Evolutionary conservation across 2,113 vertebrate species (phyloP).

Genomic region (Collichthys lucidus): DNA sequence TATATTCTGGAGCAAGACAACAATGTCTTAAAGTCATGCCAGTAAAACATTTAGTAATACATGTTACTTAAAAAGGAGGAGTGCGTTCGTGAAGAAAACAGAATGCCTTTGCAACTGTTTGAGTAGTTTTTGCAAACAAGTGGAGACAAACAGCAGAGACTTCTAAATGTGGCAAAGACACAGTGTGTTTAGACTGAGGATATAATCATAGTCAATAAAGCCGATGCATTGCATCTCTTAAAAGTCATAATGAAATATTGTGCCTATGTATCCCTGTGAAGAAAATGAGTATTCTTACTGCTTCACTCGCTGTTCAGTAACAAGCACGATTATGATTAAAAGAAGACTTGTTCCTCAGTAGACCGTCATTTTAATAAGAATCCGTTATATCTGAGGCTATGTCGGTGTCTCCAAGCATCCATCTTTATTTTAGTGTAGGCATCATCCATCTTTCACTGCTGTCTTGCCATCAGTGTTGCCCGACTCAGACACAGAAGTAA

Average conservation of each 20-base stretch:
- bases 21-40: not conserved
- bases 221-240: not conserved
- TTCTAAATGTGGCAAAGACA: not conserved
- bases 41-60: not conserved
- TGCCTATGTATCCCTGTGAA: not conserved
- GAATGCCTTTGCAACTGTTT: slow-evolving; percentile 1
- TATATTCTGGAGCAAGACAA: not conserved
- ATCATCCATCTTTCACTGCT: slow-evolving; percentile 21
- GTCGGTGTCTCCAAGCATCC: not conserved
- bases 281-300: not conserved
- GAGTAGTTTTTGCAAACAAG: not conserved
- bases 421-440: not conserved
- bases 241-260: not conserved
- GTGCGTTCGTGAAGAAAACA: not conserved
- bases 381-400: not conserved
- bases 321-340: not conserved
- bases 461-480: slow-evolving; percentile 2
- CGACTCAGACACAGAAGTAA: slow-evolving; percentile 4
- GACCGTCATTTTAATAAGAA: no score
- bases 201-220: not conserved
- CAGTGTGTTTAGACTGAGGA: not conserved
- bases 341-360: not conserved
- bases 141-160: not conserved
- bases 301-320: not conserved
- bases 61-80: not conserved